These are phyloP conservation scores for Dryobates pubescens DNA, from an alignment of 2,797 vertebrate species.

Conservation along the genomic window DNA sequence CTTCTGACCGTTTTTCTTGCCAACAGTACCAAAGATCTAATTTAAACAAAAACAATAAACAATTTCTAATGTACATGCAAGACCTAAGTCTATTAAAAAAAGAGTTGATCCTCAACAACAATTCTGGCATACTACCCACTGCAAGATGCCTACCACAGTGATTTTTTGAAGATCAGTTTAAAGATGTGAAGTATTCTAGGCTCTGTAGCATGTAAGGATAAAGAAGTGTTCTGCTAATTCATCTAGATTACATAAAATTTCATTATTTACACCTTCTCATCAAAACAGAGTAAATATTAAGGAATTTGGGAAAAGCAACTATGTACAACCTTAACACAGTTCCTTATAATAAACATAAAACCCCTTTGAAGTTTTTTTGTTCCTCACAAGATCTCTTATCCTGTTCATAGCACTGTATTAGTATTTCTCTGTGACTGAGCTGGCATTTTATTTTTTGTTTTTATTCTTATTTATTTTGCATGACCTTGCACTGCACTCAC, in stretches of 20 bases:
- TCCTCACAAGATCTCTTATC: not conserved
- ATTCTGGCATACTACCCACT: not conserved
- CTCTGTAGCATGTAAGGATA: not conserved
- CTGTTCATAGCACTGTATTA: not conserved
- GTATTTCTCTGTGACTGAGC: not conserved
- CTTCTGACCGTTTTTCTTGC: not conserved
- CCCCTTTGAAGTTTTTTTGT: not conserved
- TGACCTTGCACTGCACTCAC: not conserved
- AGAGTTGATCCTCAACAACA: not conserved
- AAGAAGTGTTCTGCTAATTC: not conserved
- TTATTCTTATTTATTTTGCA: not conserved
- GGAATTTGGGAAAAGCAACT: not conserved
- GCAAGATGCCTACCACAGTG: not conserved
- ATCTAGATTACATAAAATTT: not conserved
- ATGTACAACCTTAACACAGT: not conserved
- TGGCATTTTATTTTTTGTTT: not conserved
- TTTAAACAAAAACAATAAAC: not conserved
- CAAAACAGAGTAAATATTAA: not conserved
- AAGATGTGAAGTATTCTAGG: not conserved
- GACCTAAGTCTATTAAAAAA: too few relatives aligned
- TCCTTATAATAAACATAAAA: not conserved
- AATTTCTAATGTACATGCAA: too few relatives aligned
- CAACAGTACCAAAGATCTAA: not conserved
- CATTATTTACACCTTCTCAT: not conserved
- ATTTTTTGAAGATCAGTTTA: not conserved